Evolutionary conservation across 2,113 vertebrate genomes (phyloP).

Genomic region (Apodemus speciosus): DNA sequence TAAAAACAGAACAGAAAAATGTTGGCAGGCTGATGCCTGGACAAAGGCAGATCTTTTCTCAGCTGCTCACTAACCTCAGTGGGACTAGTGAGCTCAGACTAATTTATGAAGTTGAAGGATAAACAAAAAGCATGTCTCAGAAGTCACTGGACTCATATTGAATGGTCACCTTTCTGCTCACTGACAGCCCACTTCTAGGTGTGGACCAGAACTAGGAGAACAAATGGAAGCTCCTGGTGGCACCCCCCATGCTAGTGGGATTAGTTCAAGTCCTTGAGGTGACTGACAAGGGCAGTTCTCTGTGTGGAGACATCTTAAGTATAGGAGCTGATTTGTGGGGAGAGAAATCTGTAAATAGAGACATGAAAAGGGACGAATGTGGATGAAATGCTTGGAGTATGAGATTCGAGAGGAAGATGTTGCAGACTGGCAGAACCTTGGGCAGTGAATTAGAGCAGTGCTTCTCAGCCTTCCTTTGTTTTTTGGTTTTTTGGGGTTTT

Average conservation of each 20-base stretch:
- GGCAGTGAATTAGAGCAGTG: background rate
- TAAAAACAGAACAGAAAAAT: background rate
- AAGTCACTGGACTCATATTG: background rate
- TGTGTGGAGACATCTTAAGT: background rate
- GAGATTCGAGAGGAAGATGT: background rate
- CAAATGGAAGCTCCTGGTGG: background rate
- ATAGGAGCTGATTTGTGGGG: background rate
- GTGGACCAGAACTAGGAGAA: background rate
- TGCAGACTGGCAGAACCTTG: too few relatives aligned
- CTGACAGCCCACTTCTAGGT: background rate
- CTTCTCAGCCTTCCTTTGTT: background rate
- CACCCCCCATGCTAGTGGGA: background rate
- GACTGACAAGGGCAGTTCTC: background rate
- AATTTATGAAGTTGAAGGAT: background rate
- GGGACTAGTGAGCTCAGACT: background rate
- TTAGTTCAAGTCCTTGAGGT: background rate
- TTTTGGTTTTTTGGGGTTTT: too few relatives aligned
- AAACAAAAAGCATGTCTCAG: background rate
- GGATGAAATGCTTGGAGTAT: background rate
- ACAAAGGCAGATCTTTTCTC: background rate
- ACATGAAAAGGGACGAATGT: background rate
- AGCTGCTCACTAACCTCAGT: background rate
- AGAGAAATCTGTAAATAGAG: background rate
- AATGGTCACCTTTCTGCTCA: background rate
- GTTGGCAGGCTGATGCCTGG: fast-evolving